Evolutionary conservation across 2,888 invertebrate species (phyloP).

Genomic region (Shargacucullia verbasci): DNA sequence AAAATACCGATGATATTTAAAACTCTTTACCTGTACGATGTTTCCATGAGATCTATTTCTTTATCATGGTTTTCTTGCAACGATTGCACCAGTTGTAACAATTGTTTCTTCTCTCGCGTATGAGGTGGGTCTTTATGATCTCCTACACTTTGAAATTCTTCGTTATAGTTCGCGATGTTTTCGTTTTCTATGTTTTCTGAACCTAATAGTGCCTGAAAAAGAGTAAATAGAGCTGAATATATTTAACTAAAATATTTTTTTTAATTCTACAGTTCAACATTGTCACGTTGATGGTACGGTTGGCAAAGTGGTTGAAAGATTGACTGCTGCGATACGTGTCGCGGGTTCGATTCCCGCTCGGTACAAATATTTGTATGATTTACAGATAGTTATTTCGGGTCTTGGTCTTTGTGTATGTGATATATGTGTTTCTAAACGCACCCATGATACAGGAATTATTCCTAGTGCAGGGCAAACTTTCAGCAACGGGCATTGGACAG

Average conservation of each 20-base stretch:
- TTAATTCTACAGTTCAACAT: too few relatives aligned
- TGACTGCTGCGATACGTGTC: too few relatives aligned
- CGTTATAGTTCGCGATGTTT: slow-evolving; percentile 45
- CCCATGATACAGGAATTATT: too few relatives aligned
- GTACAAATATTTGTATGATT: too few relatives aligned
- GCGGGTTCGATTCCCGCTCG: too few relatives aligned
- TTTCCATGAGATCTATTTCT: slow-evolving; percentile 90
- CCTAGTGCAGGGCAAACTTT: too few relatives aligned
- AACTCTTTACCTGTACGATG: slow-evolving; percentile 88
- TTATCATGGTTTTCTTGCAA: slow-evolving; percentile 90
- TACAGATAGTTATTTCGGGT: not conserved
- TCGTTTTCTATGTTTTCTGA: slow-evolving; percentile 62
- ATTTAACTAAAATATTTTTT: too few relatives aligned
- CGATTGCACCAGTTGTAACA: slow-evolving; percentile 84
- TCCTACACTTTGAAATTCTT: slow-evolving; percentile 53
- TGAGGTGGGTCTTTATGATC: slow-evolving; percentile 72
- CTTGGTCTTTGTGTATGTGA: not conserved
- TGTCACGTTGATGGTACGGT: too few relatives aligned
- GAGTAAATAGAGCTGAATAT: not conserved
- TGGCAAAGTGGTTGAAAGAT: too few relatives aligned
- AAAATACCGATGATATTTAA: not conserved
- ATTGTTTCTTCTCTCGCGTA: slow-evolving; percentile 76
- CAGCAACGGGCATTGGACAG: too few relatives aligned
- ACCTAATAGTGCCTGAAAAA: slow-evolving; percentile 73
- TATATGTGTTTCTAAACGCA: too few relatives aligned